Evolutionary conservation across 2,113 vertebrate genomes (phyloP), one percentile per base, ranked within the genome.

Genomic region (Geococcyx californianus): DNA sequence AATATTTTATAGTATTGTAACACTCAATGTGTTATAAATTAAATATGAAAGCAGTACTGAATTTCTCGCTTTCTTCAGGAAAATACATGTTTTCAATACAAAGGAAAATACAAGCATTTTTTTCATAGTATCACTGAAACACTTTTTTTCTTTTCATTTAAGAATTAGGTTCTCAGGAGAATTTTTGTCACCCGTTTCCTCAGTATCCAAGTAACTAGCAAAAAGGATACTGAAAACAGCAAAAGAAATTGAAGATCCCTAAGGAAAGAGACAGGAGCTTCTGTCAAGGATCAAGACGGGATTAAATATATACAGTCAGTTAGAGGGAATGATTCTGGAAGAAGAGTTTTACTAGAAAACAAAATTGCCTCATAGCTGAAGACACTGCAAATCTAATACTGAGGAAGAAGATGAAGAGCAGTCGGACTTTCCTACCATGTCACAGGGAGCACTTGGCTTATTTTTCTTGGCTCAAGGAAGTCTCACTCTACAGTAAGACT

Each of bases 1-100:
- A 94, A 74, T 82, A 89, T 64, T 93, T 76, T 9, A 91, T 38
- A 34, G 11, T 54, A 73, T 80, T 85, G 55, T 93, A 96, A 91
- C 69, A 63, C 45, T 59, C 82, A 84, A 91, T 60, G 26, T 33
- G 16, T 11, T 64, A 55, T 54, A 74, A 3, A 79, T 91, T 83
- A 95, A 94, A 86, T 85, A 95, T 82, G 66, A 87, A 95, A 90
- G n/a, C 6, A 25, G 6, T 62, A 74, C 15, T 38, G 29, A 89
- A 59, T 67, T 89, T 87, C 45, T n/a, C 25, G 54, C 21, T 78
- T 78, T 62, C 21, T 58, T 55, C 36, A 86, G 47, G 64, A 93
- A 92, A 92, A 86, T 13, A 59, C 21, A 64, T n/a, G 14, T 64
- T 88, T 94, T 75, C 51, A 94, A 62, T 60, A 59, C 36, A 86